Base-by-base conservation (phyloP, 2,888 invertebrate genomes). In the Cheilosia grossa region DNA sequence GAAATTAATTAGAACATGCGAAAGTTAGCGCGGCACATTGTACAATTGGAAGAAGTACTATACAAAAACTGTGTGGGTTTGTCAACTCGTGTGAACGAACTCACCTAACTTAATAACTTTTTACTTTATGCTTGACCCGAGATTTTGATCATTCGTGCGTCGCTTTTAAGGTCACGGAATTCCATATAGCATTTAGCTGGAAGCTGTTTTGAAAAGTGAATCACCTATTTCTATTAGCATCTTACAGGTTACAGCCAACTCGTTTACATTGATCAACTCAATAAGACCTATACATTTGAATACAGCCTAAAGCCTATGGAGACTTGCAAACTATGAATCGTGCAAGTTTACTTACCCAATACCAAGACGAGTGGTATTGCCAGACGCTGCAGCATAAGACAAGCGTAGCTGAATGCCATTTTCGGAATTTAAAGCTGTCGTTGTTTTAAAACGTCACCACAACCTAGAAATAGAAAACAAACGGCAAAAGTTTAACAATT, bases 341-440 rank as follows among this genome's bases (percentile, higher is more conserved):
- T 7, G 13, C 6, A 24, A 24, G 2, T 7, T 33, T 51, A 88
- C 92, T 90, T 87, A 91, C 91, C 91, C 87, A 91, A 87, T 67
- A 90, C 91, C 89, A 91, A 89, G 70, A 91, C 89, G 64, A 90
- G 88, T 87, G 91, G 91, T 88, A 91, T 87, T 30, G 91, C 90
- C 81, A 89, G 89, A 72, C 92, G 92, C 88, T 91, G 91, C 82
- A 91, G 88, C 80, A 90, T 88, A 86, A 91, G 89, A 89, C 91
- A 91, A 83, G 90, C 89, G 88, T 91, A 91, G 86, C 90, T 91
- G 89, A 90, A 89, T 87, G 89, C 90, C 91, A 91, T 91, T 88
- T 89, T 89, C 51, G 82, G 40, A 58, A 63, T 19, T 56, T 30
- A 42, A 61, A 72, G 54, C 30, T 70, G 6, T 40, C 10, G 37